Evolutionary conservation across 2,113 vertebrate genomes (phyloP).

Genomic region (Odocoileus hemionus): DNA sequence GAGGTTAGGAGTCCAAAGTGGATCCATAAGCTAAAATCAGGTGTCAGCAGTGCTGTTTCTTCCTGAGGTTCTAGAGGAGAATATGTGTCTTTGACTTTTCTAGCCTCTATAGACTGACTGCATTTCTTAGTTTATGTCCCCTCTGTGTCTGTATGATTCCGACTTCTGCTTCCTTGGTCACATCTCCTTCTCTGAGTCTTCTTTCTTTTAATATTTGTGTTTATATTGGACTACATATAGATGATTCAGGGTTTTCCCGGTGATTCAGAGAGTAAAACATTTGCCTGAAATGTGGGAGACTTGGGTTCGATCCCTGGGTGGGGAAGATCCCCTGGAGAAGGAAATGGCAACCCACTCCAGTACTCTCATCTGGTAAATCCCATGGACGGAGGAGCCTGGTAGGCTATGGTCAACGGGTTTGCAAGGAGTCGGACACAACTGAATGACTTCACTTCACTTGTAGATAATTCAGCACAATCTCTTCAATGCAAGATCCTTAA

Average conservation of each 20-base stretch:
- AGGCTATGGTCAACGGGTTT: neutral
- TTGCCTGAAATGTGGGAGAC: neutral
- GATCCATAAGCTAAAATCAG: neutral
- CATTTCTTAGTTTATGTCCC: neutral
- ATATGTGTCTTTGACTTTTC: neutral
- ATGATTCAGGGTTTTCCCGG: neutral
- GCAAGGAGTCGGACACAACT: rapidly evolving
- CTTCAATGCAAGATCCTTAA: neutral
- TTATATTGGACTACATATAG: neutral
- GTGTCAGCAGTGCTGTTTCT: neutral
- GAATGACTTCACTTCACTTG: neutral
- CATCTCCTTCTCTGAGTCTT: neutral
- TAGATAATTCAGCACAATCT: neutral
- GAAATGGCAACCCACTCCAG: neutral
- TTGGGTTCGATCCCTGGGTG: neutral
- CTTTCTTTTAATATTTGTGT: neutral
- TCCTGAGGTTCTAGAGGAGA: neutral
- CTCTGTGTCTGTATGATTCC: too few species aligned
- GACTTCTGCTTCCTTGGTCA: neutral
- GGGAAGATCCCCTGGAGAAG: neutral
- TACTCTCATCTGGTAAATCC: neutral
- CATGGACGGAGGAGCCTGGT: neutral
- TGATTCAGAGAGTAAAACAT: neutral
- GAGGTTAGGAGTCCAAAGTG: neutral
- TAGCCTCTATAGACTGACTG: too few species aligned